A percentile compares a stretch with the other conserved stretches of the same genome.
Conservation (phyloP, 1,140 invertebrate genomes). For the Mizuhopecten yessoensis region DNA sequence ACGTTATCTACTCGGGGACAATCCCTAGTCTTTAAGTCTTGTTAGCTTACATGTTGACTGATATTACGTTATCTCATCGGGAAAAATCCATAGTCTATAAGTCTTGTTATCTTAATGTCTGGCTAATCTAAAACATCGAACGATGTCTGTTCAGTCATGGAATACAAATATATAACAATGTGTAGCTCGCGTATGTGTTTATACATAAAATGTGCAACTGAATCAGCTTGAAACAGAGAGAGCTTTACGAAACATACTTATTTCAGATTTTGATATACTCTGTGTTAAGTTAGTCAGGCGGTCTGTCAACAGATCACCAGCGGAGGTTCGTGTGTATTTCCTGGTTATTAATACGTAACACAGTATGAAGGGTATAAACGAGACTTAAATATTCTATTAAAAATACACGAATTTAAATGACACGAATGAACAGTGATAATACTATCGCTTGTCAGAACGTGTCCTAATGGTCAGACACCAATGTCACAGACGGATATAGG, state of each 20-base stretch:
- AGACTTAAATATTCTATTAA: conserved; percentile 29
- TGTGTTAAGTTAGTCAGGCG: no score
- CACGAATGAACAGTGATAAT: background rate
- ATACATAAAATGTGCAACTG: no score
- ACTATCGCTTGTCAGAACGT: background rate
- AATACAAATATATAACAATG: no score
- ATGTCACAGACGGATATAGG: background rate
- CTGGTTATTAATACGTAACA: background rate
- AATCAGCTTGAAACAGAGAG: no score
- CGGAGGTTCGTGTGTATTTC: background rate
- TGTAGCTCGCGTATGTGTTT: no score
- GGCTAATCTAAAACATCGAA: background rate
- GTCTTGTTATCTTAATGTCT: background rate
- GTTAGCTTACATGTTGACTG: background rate
- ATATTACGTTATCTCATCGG: background rate
- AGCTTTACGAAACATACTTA: no score
- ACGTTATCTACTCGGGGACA: background rate
- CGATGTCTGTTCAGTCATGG: no score
- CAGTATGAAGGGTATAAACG: background rate
- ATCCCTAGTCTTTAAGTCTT: background rate
- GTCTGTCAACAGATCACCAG: background rate
- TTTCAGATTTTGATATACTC: no score
- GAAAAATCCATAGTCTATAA: background rate
- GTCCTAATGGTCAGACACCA: background rate
- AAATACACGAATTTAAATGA: conserved; percentile 24